phyloP scores from a whole-genome alignment of 2,888 invertebrate species.

The Bugulina stolonifera region DNA sequence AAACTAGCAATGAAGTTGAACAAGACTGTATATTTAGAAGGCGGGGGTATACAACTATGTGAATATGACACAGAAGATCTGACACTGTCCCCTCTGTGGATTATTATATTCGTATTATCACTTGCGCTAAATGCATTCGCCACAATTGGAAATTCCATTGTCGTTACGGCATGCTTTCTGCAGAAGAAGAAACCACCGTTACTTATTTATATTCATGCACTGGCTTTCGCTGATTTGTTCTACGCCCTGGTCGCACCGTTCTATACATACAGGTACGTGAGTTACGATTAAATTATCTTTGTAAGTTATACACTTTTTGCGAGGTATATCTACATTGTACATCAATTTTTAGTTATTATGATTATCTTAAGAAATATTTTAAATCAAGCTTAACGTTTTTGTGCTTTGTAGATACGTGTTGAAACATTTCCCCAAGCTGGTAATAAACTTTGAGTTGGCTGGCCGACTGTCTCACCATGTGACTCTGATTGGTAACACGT shows the following conservation, averaged over 20 bases:
- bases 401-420: constrained; percentile 13
- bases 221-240: not conserved
- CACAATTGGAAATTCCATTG: not conserved
- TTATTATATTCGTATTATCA: not conserved
- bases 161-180: constrained; percentile 7
- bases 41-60: constrained; percentile 10
- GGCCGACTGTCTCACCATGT: constrained; percentile 7
- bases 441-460: constrained; percentile 6
- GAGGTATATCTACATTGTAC: too few species aligned
- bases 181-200: constrained; percentile 3
- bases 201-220: constrained; percentile 15
- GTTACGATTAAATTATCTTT: not conserved
- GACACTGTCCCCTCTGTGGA: constrained; percentile 3
- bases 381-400: too few species aligned
- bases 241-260: constrained; percentile 16
- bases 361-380: too few species aligned
- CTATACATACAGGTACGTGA: constrained; percentile 18
- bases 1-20: not conserved
- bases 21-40: constrained; percentile 18
- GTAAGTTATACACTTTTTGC: too few species aligned
- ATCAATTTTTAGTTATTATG: too few species aligned
- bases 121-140: constrained; percentile 13
- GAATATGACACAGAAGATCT: constrained; percentile 14
- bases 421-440: constrained; percentile 1
- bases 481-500: constrained; percentile 17